Percentiles rank a stretch among this genome's conserved stretches.
These are phyloP conservation scores for Osmerus eperlanus DNA, from an alignment of 2,113 vertebrate species.

Conservation along the genomic window DNA sequence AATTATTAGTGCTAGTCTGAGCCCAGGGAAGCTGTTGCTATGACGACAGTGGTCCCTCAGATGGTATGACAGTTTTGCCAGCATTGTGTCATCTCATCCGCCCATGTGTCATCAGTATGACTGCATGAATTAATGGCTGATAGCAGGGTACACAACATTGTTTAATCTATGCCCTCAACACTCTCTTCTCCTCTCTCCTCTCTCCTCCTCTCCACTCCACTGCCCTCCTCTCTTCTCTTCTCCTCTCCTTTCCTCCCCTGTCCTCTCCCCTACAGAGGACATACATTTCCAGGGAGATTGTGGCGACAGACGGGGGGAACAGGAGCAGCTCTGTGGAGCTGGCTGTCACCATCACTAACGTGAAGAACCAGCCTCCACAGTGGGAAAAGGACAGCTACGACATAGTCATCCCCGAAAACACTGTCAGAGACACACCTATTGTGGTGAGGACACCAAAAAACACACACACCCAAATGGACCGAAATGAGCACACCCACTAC, in stretches of 20 bases:
- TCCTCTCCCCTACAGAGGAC: slow-evolving; percentile 61
- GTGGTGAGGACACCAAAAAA: slow-evolving; percentile 60
- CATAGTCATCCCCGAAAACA: slow-evolving; percentile 80
- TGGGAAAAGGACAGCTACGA: slow-evolving; percentile 82
- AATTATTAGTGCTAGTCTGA: neutral
- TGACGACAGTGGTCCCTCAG: slow-evolving; percentile 35
- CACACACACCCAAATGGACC: neutral
- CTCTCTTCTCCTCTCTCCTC: neutral
- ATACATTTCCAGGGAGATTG: slow-evolving; percentile 77
- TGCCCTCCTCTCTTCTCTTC: neutral
- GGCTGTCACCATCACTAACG: slow-evolving; percentile 77
- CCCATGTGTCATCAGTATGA: neutral
- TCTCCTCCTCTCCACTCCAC: neutral
- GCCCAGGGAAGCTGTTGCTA: slow-evolving; percentile 18
- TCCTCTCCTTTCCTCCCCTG: neutral
- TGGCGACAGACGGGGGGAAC: slow-evolving; percentile 82
- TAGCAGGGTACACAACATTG: neutral
- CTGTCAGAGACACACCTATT: slow-evolving; percentile 70
- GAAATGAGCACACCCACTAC: too few relatives aligned
- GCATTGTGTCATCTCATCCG: slow-evolving; percentile 6
- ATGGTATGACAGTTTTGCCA: neutral
- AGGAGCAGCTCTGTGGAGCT: slow-evolving; percentile 80
- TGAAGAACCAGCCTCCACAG: slow-evolving; percentile 83
- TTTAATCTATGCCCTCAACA: neutral
- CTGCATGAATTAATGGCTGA: neutral